Evolutionary conservation across 2,888 invertebrate genomes (phyloP).

Genomic region (Melanchra persicariae): DNA sequence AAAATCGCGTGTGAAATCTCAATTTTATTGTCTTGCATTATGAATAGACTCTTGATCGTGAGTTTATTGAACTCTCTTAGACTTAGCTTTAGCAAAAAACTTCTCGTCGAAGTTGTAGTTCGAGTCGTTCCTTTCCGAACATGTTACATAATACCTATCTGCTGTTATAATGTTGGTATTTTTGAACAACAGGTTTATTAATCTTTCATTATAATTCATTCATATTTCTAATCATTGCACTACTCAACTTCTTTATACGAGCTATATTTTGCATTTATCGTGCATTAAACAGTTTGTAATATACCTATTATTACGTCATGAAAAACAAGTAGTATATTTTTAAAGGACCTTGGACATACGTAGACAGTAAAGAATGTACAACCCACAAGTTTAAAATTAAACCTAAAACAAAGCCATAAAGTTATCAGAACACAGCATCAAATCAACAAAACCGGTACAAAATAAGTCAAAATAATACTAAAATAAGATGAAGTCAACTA

Average conservation of each 20-base stretch:
- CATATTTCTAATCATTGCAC: neutral
- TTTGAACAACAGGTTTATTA: slow-evolving; percentile 1
- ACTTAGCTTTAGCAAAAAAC: slow-evolving; percentile 9
- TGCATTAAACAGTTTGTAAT: too few species aligned
- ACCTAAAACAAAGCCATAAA: slow-evolving; percentile 14
- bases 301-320: too few species aligned
- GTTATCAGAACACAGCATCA: slow-evolving; percentile 4
- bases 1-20: slow-evolving; percentile 41
- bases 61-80: slow-evolving; percentile 37
- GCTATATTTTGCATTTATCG: too few species aligned
- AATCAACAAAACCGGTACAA: slow-evolving; percentile 14
- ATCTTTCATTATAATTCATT: neutral
- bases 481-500: slow-evolving; percentile 20
- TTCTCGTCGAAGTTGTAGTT: neutral
- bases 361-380: slow-evolving; percentile 26
- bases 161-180: too few species aligned
- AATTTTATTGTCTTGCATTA: slow-evolving; percentile 19
- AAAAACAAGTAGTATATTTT: neutral
- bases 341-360: neutral
- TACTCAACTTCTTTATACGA: neutral
- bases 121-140: neutral
- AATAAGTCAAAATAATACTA: slow-evolving; percentile 37
- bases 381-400: neutral
- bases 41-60: neutral
- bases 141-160: too few species aligned